phyloP scores from a whole-genome alignment of 2,888 invertebrate species.

The Cybosia mesomella region DNA sequence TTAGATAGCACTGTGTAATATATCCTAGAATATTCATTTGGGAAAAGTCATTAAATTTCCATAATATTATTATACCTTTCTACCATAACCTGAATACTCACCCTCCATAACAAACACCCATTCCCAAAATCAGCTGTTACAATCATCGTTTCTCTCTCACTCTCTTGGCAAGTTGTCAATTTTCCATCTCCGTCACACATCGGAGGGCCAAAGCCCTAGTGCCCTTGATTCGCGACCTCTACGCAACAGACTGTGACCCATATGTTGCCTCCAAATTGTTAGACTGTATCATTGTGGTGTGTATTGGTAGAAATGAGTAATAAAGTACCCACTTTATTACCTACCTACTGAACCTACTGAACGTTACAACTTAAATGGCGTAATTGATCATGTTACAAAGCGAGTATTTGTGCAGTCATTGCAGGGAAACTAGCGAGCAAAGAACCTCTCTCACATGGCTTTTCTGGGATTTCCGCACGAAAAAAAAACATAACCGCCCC shows the following conservation, averaged over 20 bases:
- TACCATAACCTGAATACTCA: constrained; percentile 14
- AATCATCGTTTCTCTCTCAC: constrained; percentile 45
- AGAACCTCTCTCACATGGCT: too few relatives aligned
- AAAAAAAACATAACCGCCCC: too few relatives aligned
- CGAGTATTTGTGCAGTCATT: too few relatives aligned
- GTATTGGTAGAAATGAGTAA: neutral
- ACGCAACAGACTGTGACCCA: constrained; percentile 69
- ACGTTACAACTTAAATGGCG: too few relatives aligned
- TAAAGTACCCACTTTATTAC: too few relatives aligned
- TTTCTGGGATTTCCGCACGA: too few relatives aligned
- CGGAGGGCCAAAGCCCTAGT: constrained; percentile 63
- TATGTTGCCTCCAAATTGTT: constrained; percentile 54
- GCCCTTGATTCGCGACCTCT: constrained; percentile 67
- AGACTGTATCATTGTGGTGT: constrained; percentile 38
- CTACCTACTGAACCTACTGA: too few relatives aligned
- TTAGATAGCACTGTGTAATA: too few relatives aligned
- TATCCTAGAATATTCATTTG: too few relatives aligned
- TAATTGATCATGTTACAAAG: too few relatives aligned
- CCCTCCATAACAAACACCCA: constrained; percentile 7
- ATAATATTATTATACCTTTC: neutral
- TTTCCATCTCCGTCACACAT: constrained; percentile 44
- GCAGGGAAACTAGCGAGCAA: too few relatives aligned
- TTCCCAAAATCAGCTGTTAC: constrained; percentile 51
- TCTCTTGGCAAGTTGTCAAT: constrained; percentile 31
- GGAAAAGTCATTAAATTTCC: neutral